Evolutionary conservation across 1,140 invertebrate species (phyloP).

Genomic region (Tetragonula clypearis): DNA sequence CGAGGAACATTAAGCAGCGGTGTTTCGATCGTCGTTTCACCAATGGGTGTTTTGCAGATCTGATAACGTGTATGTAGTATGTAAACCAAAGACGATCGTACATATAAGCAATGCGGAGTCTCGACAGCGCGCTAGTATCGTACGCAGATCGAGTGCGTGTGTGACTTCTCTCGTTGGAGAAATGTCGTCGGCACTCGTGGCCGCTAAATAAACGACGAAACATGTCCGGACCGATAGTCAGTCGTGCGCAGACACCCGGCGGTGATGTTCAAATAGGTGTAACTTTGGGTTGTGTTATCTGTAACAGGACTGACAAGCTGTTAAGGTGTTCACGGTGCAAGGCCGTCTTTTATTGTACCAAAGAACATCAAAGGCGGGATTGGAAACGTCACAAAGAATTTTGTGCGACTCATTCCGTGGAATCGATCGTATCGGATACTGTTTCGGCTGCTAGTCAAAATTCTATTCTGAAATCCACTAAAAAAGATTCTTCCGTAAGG

Average conservation of each 20-base stretch:
- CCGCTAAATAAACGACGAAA: conserved; percentile 60
- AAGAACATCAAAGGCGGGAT: conserved; percentile 89
- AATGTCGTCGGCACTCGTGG: conserved; percentile 67
- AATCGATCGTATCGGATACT: not conserved
- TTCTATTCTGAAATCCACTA: conserved; percentile 2
- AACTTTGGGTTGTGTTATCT: conserved; percentile 83
- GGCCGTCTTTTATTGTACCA: conserved; percentile 88
- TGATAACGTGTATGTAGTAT: conserved; percentile 24
- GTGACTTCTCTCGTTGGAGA: conserved; percentile 64
- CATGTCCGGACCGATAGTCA: conserved; percentile 68
- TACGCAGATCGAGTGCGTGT: conserved; percentile 53
- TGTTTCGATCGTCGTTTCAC: conserved; percentile 26
- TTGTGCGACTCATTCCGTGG: conserved; percentile 56
- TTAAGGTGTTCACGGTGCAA: conserved; percentile 89
- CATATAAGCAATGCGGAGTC: conserved; percentile 35
- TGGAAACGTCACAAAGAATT: conserved; percentile 88
- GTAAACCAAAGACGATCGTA: conserved; percentile 28
- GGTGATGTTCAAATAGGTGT: conserved; percentile 47
- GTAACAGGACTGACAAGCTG: conserved; percentile 86
- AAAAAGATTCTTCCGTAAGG: conserved; percentile 1
- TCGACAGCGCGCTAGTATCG: conserved; percentile 39
- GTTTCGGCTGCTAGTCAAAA: conserved; percentile 22
- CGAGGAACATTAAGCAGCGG: conserved; percentile 7
- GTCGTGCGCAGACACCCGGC: conserved; percentile 63
- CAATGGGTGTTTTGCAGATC: conserved; percentile 35